Conservation (phyloP, 2,113 vertebrate species). For the Silurus glanis region DNA sequence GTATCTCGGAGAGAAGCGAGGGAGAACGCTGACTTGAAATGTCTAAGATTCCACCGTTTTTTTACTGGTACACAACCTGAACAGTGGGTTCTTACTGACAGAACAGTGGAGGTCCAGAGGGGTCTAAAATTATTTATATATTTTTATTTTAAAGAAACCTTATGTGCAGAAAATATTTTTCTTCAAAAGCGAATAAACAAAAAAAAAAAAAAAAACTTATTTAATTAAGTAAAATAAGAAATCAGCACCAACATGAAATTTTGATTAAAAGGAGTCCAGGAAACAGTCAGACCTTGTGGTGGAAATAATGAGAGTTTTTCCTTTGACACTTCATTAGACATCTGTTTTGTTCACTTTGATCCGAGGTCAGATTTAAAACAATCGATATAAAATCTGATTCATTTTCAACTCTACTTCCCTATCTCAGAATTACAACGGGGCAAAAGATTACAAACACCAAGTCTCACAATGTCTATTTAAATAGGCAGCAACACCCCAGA, state of each 20-base stretch:
- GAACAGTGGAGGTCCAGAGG: not conserved
- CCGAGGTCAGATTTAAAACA: not conserved
- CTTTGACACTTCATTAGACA: not conserved
- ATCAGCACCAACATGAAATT: not conserved
- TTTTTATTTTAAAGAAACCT: not conserved
- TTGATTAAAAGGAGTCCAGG: not conserved
- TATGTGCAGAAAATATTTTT: not conserved
- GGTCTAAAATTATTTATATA: not conserved
- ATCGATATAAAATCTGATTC: not conserved
- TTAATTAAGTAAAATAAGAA: not conserved
- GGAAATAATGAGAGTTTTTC: not conserved
- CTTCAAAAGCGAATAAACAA: not conserved
- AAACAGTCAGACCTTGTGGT: not conserved
- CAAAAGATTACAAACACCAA: not conserved
- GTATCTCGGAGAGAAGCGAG: conserved; percentile 49
- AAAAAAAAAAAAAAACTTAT: not conserved
- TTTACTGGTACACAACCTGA: not conserved
- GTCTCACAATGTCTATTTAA: not conserved
- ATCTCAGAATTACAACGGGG: not conserved
- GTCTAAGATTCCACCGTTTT: not conserved
- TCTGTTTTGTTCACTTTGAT: not conserved
- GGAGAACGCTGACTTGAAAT: conserved; percentile 4
- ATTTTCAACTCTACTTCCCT: not conserved
- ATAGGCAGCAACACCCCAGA: not conserved
- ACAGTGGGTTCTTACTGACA: not conserved